Conservation (phyloP, 2,113 vertebrate genomes). For the Perccottus glenii region DNA sequence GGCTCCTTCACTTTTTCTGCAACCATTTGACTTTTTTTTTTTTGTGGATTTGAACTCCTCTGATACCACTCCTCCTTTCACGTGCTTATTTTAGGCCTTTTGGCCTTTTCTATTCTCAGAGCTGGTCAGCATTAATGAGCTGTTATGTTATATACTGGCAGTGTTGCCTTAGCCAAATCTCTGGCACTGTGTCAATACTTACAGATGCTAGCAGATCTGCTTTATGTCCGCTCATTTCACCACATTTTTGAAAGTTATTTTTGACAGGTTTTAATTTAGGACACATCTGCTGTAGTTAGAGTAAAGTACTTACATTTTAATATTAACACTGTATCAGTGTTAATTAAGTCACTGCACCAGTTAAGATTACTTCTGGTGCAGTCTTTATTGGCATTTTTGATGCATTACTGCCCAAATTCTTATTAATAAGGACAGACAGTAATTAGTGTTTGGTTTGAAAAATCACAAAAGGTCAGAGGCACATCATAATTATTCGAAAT, state of each 20-base stretch:
- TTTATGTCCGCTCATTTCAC: background rate
- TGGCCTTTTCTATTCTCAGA: conserved; percentile 38
- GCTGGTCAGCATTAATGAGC: conserved; percentile 48
- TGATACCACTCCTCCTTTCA: background rate
- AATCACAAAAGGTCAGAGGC: conserved; percentile 30
- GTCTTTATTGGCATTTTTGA: background rate
- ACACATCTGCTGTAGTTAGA: background rate
- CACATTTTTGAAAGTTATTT: background rate
- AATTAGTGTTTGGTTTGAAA: conserved; percentile 47
- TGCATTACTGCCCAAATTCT: background rate
- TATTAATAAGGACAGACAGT: background rate
- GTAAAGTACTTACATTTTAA: background rate
- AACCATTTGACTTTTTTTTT: conserved; percentile 56
- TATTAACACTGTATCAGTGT: too few relatives aligned
- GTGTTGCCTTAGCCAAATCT: background rate
- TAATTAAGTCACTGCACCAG: too few relatives aligned
- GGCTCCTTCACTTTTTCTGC: conserved; percentile 39
- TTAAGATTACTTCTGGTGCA: too few relatives aligned
- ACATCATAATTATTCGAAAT: conserved; percentile 7
- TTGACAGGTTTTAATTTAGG: background rate
- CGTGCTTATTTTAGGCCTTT: conserved; percentile 25
- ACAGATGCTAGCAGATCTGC: conserved; percentile 1
- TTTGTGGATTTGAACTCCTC: conserved; percentile 34
- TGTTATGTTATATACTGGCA: conserved; percentile 33
- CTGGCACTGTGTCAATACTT: conserved; percentile 13